These are phyloP conservation scores for human DNA, from an alignment of 2,113 vertebrate genomes.

Conservation along the genomic window DNA sequence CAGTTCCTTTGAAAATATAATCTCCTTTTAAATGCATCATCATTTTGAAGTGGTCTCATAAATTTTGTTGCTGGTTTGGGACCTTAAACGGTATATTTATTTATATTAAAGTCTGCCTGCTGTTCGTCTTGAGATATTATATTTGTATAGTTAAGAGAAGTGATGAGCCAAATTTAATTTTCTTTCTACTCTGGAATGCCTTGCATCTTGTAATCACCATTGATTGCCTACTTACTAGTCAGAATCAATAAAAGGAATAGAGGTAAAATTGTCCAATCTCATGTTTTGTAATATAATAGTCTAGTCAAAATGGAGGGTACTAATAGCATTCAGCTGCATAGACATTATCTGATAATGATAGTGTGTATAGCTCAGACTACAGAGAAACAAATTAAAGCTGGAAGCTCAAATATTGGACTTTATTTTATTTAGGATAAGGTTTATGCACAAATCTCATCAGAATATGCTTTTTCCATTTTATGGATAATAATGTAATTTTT, in stretches of 20 bases:
- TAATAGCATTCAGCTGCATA: conserved; percentile 50
- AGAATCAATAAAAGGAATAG: conserved; percentile 68
- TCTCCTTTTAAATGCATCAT: conserved; percentile 70
- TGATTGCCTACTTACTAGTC: conserved; percentile 71
- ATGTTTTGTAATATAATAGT: conserved; percentile 60
- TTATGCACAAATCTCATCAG: conserved; percentile 13
- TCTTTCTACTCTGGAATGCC: conserved; percentile 59
- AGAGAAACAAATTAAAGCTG: conserved; percentile 34
- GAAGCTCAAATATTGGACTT: conserved; percentile 5
- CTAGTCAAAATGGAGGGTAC: conserved; percentile 55
- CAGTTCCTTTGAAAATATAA: conserved; percentile 68
- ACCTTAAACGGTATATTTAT: conserved; percentile 71
- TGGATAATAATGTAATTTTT: conserved; percentile 61
- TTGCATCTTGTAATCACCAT: conserved; percentile 71
- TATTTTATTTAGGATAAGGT: conserved; percentile 34
- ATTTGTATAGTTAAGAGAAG: conserved; percentile 69
- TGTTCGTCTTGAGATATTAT: conserved; percentile 57
- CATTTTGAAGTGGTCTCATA: conserved; percentile 64
- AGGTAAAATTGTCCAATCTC: conserved; percentile 64
- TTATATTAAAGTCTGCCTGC: conserved; percentile 70
- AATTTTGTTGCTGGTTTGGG: conserved; percentile 71
- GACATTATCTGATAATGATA: conserved; percentile 57
- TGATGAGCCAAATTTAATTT: conserved; percentile 70
- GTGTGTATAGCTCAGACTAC: not conserved
- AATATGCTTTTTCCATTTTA: conserved; percentile 61